Evolutionary conservation across 2,888 invertebrate species (phyloP).

Genomic region (Lasius fuliginosus): DNA sequence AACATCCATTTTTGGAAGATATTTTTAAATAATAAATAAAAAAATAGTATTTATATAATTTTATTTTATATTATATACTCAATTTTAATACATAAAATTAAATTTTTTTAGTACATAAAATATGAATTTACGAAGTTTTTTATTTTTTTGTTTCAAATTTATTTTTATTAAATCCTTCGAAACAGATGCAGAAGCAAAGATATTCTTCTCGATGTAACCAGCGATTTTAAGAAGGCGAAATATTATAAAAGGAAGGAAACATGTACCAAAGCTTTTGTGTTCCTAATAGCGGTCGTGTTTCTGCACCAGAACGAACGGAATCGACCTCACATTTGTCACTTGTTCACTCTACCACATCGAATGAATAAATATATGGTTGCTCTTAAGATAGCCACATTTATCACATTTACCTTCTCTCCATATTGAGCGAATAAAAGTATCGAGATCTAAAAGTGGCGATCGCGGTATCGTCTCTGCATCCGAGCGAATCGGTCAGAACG

Average conservation of each 20-base stretch:
- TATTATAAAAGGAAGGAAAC: neutral
- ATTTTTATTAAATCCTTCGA: neutral
- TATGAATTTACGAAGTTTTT: neutral
- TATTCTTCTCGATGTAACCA: neutral
- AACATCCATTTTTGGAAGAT: neutral
- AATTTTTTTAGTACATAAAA: neutral
- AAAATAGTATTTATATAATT: neutral
- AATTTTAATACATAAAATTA: neutral
- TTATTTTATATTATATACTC: neutral
- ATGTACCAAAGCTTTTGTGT: neutral
- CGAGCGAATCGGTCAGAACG: slow-evolving; percentile 43
- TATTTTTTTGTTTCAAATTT: neutral
- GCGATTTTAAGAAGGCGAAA: neutral
- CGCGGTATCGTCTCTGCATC: neutral
- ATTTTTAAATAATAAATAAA: neutral
- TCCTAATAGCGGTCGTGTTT: neutral
- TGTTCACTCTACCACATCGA: slow-evolving; percentile 2
- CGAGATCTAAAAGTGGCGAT: neutral
- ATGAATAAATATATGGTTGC: slow-evolving; percentile 14
- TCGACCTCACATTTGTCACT: slow-evolving; percentile 14
- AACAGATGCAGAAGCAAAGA: neutral
- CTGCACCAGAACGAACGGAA: neutral
- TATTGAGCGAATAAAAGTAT: neutral
- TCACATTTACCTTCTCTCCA: neutral
- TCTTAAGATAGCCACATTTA: neutral